Conservation (phyloP, 2,113 vertebrate genomes). For the Riparia riparia region DNA sequence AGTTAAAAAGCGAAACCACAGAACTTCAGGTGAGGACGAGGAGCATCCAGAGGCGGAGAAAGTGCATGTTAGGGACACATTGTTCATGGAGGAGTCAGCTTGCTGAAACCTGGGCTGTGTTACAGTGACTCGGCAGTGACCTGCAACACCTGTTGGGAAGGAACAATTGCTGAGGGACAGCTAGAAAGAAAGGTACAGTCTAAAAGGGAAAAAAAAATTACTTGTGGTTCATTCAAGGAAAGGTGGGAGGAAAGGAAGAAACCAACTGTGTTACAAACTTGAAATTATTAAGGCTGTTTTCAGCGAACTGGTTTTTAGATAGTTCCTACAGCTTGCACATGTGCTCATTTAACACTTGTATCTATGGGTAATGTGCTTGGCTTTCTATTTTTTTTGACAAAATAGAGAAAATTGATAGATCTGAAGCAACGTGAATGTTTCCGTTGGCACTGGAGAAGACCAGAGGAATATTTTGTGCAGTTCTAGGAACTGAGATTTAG, state of each 20-base stretch:
- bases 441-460: not conserved
- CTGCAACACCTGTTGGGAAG: slow-evolving; percentile 43
- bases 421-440: not conserved
- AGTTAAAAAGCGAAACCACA: slow-evolving; percentile 77
- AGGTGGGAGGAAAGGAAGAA: not conserved
- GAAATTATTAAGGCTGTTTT: not conserved
- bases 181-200: not conserved
- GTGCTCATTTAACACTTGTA: not conserved
- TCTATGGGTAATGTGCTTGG: not conserved
- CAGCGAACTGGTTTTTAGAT: not conserved
- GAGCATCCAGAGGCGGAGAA: slow-evolving; percentile 54
- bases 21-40: not conserved
- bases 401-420: not conserved
- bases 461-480: not conserved
- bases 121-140: slow-evolving; percentile 52
- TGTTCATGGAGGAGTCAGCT: not conserved
- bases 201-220: not conserved
- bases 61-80: slow-evolving; percentile 30
- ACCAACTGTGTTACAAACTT: not conserved
- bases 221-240: not conserved
- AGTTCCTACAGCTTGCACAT: not conserved
- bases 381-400: not conserved
- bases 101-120: slow-evolving; percentile 55
- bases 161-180: not conserved
- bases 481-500: not conserved